Evolutionary conservation across 2,888 invertebrate genomes (phyloP).

Genomic region (Chymomyza amoena): DNA sequence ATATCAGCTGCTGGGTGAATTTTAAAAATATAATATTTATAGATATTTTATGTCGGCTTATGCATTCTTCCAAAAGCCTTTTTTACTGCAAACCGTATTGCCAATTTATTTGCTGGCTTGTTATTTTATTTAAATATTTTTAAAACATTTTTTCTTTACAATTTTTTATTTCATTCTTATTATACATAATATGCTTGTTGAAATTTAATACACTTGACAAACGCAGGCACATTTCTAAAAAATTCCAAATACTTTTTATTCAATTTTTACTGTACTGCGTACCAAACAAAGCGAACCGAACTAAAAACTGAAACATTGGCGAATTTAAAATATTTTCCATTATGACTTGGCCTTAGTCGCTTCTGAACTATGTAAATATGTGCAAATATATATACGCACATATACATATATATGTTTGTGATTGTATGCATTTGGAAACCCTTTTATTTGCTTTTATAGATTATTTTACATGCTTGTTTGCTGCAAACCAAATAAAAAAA

Average conservation of each 20-base stretch:
- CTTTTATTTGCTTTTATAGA: constrained; percentile 52
- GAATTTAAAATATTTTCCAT: neutral
- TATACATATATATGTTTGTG: neutral
- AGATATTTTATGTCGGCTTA: too few species aligned
- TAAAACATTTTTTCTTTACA: too few species aligned
- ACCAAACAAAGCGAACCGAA: neutral
- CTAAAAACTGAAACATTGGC: neutral
- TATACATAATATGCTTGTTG: too few species aligned
- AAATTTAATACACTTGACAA: neutral
- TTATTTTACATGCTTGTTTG: constrained; percentile 56
- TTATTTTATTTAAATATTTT: too few species aligned
- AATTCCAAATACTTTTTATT: neutral
- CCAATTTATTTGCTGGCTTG: too few species aligned
- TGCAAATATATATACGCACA: neutral
- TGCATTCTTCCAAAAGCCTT: too few species aligned
- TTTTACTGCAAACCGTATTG: too few species aligned
- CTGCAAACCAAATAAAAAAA: neutral
- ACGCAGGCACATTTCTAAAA: neutral
- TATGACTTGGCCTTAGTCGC: neutral
- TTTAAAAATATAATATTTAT: too few species aligned
- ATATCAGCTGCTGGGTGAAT: too few species aligned
- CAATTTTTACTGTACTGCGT: neutral
- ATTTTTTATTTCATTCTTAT: too few species aligned
- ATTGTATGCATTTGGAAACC: neutral
- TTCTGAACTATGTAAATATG: neutral